These are phyloP conservation scores for Channa argus DNA, from an alignment of 2,113 vertebrate genomes.

Conservation along the genomic window DNA sequence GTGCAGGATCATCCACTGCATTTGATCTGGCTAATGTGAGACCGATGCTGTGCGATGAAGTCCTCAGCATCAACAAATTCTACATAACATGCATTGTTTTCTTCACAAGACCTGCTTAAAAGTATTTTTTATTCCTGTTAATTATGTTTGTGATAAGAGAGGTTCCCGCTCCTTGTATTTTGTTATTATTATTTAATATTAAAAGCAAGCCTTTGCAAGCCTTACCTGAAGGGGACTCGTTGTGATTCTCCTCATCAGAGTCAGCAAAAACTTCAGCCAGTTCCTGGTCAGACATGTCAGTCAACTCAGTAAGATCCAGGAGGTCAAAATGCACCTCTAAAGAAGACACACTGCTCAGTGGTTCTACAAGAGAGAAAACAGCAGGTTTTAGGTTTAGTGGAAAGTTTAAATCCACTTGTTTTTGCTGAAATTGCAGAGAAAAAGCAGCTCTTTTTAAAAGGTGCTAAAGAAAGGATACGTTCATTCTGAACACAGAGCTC, in stretches of 20 bases:
- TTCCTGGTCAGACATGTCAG: slow-evolving; percentile 98
- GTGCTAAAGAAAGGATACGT: not conserved
- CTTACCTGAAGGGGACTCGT: slow-evolving; percentile 89
- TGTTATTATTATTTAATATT: not conserved
- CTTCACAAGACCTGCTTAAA: not conserved
- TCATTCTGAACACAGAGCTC: slow-evolving; percentile 23
- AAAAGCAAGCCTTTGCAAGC: not conserved
- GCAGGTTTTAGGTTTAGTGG: not conserved
- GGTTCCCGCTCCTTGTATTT: not conserved
- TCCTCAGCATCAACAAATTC: not conserved
- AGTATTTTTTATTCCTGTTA: not conserved
- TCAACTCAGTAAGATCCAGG: slow-evolving; percentile 95
- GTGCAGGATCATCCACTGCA: not conserved
- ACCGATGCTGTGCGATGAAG: not conserved
- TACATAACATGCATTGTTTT: not conserved
- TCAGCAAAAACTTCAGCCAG: slow-evolving; percentile 95
- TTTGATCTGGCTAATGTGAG: not conserved
- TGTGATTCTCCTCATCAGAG: slow-evolving; percentile 93
- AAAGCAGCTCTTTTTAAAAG: slow-evolving; percentile 12
- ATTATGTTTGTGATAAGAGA: not conserved
- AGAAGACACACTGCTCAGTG: slow-evolving; percentile 96
- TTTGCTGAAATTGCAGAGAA: slow-evolving; percentile 18
- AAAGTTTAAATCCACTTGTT: not conserved
- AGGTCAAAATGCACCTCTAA: slow-evolving; percentile 99
- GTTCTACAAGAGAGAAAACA: slow-evolving; percentile 83